Conservation (phyloP, 1,140 invertebrate genomes). For the Leptinotarsa texana region DNA sequence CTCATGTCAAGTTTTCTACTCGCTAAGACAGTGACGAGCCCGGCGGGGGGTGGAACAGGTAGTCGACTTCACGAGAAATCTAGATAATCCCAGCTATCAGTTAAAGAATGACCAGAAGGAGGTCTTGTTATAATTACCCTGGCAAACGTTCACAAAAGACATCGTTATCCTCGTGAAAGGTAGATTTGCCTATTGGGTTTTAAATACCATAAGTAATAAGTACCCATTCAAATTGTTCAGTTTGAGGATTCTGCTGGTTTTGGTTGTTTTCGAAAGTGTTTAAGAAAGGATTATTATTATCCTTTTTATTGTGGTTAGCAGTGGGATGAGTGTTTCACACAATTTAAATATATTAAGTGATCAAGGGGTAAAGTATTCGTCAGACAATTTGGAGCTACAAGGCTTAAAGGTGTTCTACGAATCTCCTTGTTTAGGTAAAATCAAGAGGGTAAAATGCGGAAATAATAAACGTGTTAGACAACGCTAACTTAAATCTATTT, state of each 20-base stretch:
- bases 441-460: not conserved
- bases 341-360: conserved; percentile 10
- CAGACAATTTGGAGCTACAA: not conserved
- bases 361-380: not conserved
- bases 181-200: conserved; percentile 9
- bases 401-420: not conserved
- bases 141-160: conserved; percentile 13
- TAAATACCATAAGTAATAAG: conserved; percentile 25
- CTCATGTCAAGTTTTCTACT: conserved; percentile 10
- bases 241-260: not conserved
- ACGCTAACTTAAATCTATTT: too few species aligned
- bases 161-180: conserved; percentile 10
- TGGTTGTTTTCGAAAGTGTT: conserved; percentile 22
- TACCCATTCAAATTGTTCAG: conserved; percentile 10
- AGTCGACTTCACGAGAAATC: conserved; percentile 11
- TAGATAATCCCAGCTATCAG: conserved; percentile 11
- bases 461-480: too few species aligned
- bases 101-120: conserved; percentile 18
- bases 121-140: conserved; percentile 25
- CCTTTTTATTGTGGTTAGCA: conserved; percentile 5
- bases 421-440: not conserved
- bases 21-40: conserved; percentile 11
- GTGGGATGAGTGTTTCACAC: conserved; percentile 13
- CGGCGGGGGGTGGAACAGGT: conserved; percentile 18
- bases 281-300: conserved; percentile 22